Conservation (phyloP, 2,797 vertebrate genomes). For the Muscicapa striata region DNA sequence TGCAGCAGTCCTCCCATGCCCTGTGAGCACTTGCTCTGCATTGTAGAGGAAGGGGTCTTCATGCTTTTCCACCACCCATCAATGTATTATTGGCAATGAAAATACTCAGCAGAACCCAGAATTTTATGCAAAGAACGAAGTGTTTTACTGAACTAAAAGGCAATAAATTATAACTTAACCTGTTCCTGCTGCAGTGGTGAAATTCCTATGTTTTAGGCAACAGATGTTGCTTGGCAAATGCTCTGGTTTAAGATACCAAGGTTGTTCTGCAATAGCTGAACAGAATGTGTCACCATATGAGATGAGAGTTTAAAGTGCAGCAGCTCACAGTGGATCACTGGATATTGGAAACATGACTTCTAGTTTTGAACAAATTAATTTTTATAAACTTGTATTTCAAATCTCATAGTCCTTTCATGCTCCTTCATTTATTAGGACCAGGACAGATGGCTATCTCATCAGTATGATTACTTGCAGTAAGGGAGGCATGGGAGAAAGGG, state of each 20-base stretch:
- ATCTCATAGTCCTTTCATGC: background rate
- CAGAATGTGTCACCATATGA: background rate
- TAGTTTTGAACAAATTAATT: background rate
- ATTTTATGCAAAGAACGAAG: background rate
- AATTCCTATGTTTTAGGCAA: background rate
- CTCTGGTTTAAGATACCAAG: background rate
- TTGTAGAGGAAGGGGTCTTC: background rate
- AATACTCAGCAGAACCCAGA: background rate
- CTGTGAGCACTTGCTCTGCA: background rate
- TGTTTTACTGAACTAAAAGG: background rate
- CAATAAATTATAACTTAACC: background rate
- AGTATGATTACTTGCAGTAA: background rate
- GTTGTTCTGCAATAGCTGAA: background rate
- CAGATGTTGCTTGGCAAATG: background rate
- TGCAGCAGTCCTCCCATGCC: background rate
- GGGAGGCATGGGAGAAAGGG: background rate
- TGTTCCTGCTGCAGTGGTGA: background rate
- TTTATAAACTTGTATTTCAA: background rate
- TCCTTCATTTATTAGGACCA: background rate
- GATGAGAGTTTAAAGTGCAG: background rate
- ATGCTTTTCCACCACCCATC: background rate
- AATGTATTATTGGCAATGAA: background rate
- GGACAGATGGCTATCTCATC: background rate
- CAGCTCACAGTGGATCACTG: background rate
- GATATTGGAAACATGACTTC: background rate